Conservation (phyloP, 2,888 invertebrate species). For the Pammene fasciana region DNA sequence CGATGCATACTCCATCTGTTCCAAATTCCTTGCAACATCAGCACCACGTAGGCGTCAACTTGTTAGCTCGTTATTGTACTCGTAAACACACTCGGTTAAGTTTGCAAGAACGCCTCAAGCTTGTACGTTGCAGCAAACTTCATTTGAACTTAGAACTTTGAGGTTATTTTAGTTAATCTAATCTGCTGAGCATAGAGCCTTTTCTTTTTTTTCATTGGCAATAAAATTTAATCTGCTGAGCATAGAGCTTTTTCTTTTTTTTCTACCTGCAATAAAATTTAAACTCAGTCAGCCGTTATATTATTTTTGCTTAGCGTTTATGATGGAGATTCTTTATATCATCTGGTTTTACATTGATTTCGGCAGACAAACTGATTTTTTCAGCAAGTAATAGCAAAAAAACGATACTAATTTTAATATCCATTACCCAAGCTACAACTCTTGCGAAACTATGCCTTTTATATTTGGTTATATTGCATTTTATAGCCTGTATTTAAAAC, state of each 20-base stretch:
- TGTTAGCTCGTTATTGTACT: constrained; percentile 35
- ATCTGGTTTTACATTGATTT: not conserved
- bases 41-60: constrained; percentile 30
- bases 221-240: not conserved
- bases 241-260: constrained; percentile 19
- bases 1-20: too few species aligned
- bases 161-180: constrained; percentile 29
- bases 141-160: constrained; percentile 25
- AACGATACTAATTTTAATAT: too few species aligned
- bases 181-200: constrained; percentile 12
- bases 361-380: too few species aligned
- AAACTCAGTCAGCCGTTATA: too few species aligned
- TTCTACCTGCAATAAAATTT: not conserved
- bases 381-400: too few species aligned
- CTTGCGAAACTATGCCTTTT: too few species aligned
- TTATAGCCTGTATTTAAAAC: too few species aligned
- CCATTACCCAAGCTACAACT: not conserved
- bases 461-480: too few species aligned
- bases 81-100: constrained; percentile 32
- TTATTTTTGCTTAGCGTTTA: too few species aligned
- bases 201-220: constrained; percentile 5
- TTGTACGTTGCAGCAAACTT: constrained; percentile 23
- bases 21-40: not conserved
- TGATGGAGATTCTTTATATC: not conserved
- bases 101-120: constrained; percentile 28